Base-by-base conservation (phyloP, 2,113 vertebrate genomes). In the Ailurus styani region DNA sequence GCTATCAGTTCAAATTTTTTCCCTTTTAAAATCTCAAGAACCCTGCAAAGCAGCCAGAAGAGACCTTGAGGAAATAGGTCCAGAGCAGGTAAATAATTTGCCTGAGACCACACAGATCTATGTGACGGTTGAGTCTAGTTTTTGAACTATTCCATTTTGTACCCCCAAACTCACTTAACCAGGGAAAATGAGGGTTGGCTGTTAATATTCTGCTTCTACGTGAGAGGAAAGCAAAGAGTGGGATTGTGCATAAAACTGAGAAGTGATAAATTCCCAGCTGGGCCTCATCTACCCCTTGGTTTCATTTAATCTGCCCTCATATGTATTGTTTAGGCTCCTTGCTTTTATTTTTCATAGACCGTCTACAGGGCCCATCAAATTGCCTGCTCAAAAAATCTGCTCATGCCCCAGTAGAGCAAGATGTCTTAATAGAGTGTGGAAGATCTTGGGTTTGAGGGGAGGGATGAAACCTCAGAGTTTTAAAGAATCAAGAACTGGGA, bases 21-120 rank as follows among this genome's bases (percentile, higher is more conserved):
- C 66, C 6, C 81, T 93, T 87, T 83, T 60, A 89, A 95, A 93
- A 77, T 95, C 4, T 23, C 23, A 89, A 68, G 13, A 95, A 6
- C 11, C 9, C 12, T 82, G 14, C 9, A 21, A 93, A 95, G 40
- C 15, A 54, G 40, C 13, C 40, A 70, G 15, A 11, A 17, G 0
- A 29, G 55, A 66, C 70, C 78, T 62, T 73, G 21, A 77, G 21
- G 60, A 88, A 66, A 91, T 1, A 57, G 23, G 14, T n/a, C 45
- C 15, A 31, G 20, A 66, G 64, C 87, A 75, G 40, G 31, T 29
- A 50, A 94, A 70, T 31, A 62, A 37, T 75, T 84, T 78, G 15
- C 31, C 6, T 13, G 23, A 37, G 37, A 42, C 73, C 52, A 73
- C 31, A 96, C 8, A 81, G 50, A 84, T 64, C 45, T 50, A 3